These are phyloP conservation scores for Apamea monoglypha DNA, from an alignment of 2,888 invertebrate genomes.

Conservation along the genomic window DNA sequence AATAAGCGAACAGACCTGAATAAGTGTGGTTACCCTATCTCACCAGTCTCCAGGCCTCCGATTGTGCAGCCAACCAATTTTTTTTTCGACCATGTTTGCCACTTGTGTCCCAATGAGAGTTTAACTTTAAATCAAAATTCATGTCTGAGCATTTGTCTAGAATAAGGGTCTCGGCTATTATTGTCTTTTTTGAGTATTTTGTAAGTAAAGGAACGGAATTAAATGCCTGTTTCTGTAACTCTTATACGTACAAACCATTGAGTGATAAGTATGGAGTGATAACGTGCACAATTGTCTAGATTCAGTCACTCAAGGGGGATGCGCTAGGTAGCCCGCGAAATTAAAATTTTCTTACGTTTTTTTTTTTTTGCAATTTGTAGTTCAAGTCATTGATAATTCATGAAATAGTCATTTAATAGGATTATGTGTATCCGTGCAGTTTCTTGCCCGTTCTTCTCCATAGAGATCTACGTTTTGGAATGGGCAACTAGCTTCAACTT, in stretches of 20 bases:
- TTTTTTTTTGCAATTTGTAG: too few species aligned
- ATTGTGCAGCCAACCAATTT: neutral
- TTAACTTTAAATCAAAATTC: neutral
- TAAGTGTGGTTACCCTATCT: neutral
- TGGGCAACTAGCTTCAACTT: too few species aligned
- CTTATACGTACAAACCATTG: slow-evolving; percentile 37
- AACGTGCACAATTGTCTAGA: neutral
- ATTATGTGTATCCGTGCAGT: too few species aligned
- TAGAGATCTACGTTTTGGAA: too few species aligned
- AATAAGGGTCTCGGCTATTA: slow-evolving; percentile 17
- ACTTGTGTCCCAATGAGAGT: neutral
- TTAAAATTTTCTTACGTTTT: too few species aligned
- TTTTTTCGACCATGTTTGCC: neutral
- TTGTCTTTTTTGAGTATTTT: slow-evolving; percentile 62
- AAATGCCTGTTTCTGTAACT: slow-evolving; percentile 63
- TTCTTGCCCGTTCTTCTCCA: too few species aligned
- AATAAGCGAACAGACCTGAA: too few species aligned
- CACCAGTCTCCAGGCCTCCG: neutral
- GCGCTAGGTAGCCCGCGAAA: too few species aligned
- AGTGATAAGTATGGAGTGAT: slow-evolving; percentile 8
- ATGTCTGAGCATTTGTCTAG: neutral
- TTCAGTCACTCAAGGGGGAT: too few species aligned
- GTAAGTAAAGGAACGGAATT: slow-evolving; percentile 55
- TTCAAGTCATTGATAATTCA: too few species aligned
- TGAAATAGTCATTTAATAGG: too few species aligned